A percentile compares a stretch with the other conserved stretches of the same genome.
These are phyloP conservation scores for Phalacrocorax brasilianus DNA, from an alignment of 2,113 vertebrate genomes.

Conservation along the genomic window DNA sequence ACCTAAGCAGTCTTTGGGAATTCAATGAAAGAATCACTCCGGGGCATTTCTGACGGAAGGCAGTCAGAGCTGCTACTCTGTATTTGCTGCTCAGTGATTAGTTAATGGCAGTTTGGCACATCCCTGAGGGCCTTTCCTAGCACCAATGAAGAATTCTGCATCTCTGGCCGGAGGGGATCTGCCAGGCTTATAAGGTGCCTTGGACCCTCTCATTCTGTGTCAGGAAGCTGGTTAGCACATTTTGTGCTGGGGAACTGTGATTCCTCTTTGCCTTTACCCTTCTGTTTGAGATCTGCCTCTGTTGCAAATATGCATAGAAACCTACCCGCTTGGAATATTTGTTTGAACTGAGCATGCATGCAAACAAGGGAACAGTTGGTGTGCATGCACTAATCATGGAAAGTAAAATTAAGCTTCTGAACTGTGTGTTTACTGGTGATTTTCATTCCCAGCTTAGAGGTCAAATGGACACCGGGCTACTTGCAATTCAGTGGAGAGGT, in stretches of 20 bases:
- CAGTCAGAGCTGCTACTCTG: background rate
- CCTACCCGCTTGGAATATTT: background rate
- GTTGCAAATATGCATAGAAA: background rate
- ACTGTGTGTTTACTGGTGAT: background rate
- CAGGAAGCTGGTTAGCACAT: background rate
- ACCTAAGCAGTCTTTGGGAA: background rate
- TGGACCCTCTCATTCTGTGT: background rate
- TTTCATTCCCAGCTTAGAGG: background rate
- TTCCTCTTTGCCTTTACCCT: background rate
- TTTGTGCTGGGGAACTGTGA: background rate
- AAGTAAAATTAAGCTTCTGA: background rate
- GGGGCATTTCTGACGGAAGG: background rate
- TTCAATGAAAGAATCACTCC: background rate
- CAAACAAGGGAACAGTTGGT: background rate
- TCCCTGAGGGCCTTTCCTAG: background rate
- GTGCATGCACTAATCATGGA: background rate
- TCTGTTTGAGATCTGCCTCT: background rate
- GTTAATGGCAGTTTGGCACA: constrained; percentile 7
- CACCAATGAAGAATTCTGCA: background rate
- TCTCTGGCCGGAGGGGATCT: background rate
- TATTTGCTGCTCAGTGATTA: background rate
- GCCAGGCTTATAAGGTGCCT: background rate
- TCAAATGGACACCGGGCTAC: background rate
- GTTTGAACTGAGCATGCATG: background rate
- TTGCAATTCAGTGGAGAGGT: background rate